These are phyloP conservation scores for Drosophila quadrilineata DNA, from an alignment of 1,140 invertebrate species.

Conservation along the genomic window DNA sequence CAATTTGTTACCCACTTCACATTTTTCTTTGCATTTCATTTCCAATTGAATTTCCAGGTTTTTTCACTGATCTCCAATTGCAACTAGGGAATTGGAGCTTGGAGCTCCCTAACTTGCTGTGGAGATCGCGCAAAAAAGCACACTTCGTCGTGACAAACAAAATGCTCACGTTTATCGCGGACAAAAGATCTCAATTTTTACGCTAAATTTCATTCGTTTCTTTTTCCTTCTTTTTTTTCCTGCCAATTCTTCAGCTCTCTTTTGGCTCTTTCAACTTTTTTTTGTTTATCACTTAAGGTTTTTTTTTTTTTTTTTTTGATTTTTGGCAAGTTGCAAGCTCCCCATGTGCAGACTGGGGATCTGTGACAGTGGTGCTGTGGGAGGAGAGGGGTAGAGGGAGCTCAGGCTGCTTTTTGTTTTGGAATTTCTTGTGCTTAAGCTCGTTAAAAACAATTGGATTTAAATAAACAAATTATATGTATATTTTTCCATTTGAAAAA, in stretches of 20 bases:
- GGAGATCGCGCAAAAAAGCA: conserved; percentile 77
- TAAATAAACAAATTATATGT: conserved; percentile 51
- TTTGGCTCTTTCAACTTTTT: not conserved
- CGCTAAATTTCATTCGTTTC: conserved; percentile 70
- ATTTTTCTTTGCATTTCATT: too few relatives aligned
- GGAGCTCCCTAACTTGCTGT: conserved; percentile 1
- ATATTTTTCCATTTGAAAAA: too few relatives aligned
- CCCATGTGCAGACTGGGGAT: conserved; percentile 33
- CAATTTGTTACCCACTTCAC: too few relatives aligned
- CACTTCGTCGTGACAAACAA: conserved; percentile 78
- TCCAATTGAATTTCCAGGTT: not conserved
- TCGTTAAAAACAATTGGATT: conserved; percentile 73
- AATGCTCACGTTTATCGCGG: conserved; percentile 75
- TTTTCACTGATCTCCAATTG: conserved; percentile 19
- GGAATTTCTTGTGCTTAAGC: conserved; percentile 72
- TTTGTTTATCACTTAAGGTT: not conserved
- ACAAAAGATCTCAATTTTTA: conserved; percentile 78
- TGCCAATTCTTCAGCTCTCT: conserved; percentile 4
- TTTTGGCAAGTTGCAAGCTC: conserved; percentile 26
- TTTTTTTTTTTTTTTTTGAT: conserved; percentile 13
- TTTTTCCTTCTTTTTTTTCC: conserved; percentile 37
- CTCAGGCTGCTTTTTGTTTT: conserved; percentile 61
- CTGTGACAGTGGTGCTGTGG: conserved; percentile 60
- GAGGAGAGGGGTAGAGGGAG: not conserved
- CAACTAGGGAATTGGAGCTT: conserved; percentile 25